Conservation (phyloP, 2,113 vertebrate genomes). For the Hippocampus zosterae region DNA sequence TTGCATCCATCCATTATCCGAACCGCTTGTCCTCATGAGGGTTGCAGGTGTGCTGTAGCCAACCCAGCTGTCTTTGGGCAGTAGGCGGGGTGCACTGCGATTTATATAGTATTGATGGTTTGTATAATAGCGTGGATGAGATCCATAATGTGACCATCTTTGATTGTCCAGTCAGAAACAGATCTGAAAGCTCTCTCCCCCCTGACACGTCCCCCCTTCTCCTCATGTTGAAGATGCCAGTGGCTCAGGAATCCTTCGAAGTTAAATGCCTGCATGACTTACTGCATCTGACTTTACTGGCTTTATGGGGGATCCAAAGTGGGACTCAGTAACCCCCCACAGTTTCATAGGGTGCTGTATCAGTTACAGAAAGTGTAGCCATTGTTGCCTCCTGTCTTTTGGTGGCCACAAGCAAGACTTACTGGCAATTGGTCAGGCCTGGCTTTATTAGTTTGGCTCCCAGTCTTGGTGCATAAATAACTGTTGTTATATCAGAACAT, state of each 20-base stretch:
- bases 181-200: too few relatives aligned
- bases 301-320: constrained; percentile 3
- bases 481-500: too few relatives aligned
- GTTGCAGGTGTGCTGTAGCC: too few relatives aligned
- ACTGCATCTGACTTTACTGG: not conserved
- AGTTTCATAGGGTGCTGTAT: not conserved
- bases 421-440: not conserved
- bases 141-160: too few relatives aligned
- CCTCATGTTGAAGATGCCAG: not conserved
- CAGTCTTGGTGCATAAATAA: too few relatives aligned
- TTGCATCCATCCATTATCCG: too few relatives aligned
- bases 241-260: not conserved
- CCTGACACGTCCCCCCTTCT: not conserved
- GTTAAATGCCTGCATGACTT: not conserved
- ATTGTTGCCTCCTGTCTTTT: not conserved
- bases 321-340: not conserved
- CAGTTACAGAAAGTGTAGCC: not conserved
- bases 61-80: too few relatives aligned
- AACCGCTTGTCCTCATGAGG: too few relatives aligned
- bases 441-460: not conserved
- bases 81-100: too few relatives aligned
- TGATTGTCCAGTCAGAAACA: too few relatives aligned
- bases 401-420: not conserved
- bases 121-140: too few relatives aligned
- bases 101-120: too few relatives aligned